phyloP scores from a whole-genome alignment of 2,113 vertebrate genomes.

The Paratilapia polleni region DNA sequence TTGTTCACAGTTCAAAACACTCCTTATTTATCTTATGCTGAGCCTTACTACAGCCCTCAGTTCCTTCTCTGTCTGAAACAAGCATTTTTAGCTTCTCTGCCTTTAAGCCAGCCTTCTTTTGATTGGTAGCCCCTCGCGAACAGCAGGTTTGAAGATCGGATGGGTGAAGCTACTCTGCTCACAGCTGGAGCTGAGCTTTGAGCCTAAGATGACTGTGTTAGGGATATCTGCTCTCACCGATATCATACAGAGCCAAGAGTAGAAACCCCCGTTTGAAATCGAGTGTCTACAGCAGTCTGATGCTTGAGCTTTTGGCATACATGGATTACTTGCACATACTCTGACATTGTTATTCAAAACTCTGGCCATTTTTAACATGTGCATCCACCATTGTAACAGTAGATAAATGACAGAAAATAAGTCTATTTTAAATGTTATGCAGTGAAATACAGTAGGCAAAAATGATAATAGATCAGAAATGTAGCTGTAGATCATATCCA shows the following conservation, averaged over 20 bases:
- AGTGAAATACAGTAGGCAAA: too few relatives aligned
- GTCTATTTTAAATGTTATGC: too few relatives aligned
- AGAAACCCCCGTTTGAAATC: too few relatives aligned
- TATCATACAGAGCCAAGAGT: too few relatives aligned
- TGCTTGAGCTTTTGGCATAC: too few relatives aligned
- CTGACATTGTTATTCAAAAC: too few relatives aligned
- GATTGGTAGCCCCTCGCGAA: accelerated
- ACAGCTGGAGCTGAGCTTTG: background rate
- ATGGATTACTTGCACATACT: too few relatives aligned
- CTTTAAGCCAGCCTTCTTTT: background rate
- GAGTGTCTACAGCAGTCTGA: too few relatives aligned
- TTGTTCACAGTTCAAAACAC: background rate
- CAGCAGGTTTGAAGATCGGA: background rate
- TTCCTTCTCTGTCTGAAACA: background rate
- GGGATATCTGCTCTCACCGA: too few relatives aligned
- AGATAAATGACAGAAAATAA: background rate
- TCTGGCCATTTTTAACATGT: too few relatives aligned
- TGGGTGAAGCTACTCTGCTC: background rate
- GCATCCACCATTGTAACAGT: too few relatives aligned
- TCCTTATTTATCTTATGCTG: background rate
- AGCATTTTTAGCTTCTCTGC: background rate
- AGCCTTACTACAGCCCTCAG: background rate
- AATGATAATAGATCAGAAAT: background rate
- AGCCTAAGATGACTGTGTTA: too few relatives aligned
- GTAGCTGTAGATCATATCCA: background rate